These are phyloP conservation scores for Paedocypris micromegethes DNA, from an alignment of 2,797 vertebrate genomes.

Conservation along the genomic window DNA sequence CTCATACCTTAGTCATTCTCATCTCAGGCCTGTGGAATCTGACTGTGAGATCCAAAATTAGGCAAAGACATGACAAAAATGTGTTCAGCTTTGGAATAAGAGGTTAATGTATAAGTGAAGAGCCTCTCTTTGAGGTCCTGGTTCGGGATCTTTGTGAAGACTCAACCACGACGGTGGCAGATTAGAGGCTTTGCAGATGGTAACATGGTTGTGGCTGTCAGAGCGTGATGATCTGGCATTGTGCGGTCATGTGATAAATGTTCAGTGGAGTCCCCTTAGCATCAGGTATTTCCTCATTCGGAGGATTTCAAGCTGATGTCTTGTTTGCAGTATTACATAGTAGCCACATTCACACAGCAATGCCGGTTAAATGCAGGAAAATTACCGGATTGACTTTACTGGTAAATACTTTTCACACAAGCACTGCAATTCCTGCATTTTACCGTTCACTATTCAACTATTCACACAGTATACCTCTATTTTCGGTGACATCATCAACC, in stretches of 20 bases:
- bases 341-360: too few relatives aligned
- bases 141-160: too few relatives aligned
- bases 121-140: too few relatives aligned
- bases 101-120: background rate
- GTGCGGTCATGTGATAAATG: background rate
- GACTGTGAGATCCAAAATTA: slow-evolving; percentile 38
- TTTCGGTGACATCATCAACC: too few relatives aligned
- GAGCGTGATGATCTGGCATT: background rate
- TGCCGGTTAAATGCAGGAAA: too few relatives aligned
- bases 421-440: too few relatives aligned
- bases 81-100: background rate
- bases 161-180: too few relatives aligned
- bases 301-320: background rate
- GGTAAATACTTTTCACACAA: too few relatives aligned
- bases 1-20: slow-evolving; percentile 53
- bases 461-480: too few relatives aligned
- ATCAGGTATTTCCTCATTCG: background rate
- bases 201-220: slow-evolving; percentile 16
- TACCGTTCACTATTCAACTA: too few relatives aligned
- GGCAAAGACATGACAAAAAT: background rate
- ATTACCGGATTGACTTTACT: too few relatives aligned
- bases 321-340: background rate
- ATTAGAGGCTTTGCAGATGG: background rate
- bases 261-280: background rate
- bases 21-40: slow-evolving; percentile 49